phyloP scores from a whole-genome alignment of 2,888 invertebrate species.

The Nephrotoma appendiculata region DNA sequence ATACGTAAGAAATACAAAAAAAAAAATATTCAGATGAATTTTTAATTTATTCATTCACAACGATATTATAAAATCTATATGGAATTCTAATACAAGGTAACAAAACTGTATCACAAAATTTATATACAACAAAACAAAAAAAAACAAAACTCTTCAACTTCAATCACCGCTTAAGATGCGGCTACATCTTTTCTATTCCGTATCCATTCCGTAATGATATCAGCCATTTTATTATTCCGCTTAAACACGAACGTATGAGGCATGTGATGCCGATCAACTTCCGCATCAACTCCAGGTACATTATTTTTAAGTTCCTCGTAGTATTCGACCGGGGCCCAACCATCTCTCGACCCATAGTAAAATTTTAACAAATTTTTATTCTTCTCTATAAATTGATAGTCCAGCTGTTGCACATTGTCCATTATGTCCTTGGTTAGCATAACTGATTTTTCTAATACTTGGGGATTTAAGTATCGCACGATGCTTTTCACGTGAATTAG shows the following conservation, averaged over 20 bases:
- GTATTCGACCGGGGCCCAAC: conserved; percentile 58
- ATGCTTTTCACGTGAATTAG: conserved; percentile 31
- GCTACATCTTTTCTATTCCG: not conserved
- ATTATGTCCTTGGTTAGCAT: conserved; percentile 58
- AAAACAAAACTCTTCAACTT: not conserved
- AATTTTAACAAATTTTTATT: conserved; percentile 47
- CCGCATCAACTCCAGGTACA: conserved; percentile 40
- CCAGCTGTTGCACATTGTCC: conserved; percentile 45
- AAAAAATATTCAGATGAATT: not conserved
- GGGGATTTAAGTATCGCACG: conserved; percentile 38
- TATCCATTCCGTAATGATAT: conserved; percentile 9
- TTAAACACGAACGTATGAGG: conserved; percentile 64
- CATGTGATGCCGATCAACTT: conserved; percentile 38
- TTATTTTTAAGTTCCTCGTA: conserved; percentile 43
- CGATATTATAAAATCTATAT: not conserved
- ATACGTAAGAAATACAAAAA: not conserved
- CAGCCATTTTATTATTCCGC: conserved; percentile 38
- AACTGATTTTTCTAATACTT: conserved; percentile 41
- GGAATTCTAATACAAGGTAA: not conserved
- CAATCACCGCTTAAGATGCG: not conserved
- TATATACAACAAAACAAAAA: not conserved
- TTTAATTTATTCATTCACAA: not conserved
- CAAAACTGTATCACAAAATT: not conserved
- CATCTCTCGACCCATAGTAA: conserved; percentile 57
- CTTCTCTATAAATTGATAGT: conserved; percentile 39